phyloP scores from a whole-genome alignment of 1,140 invertebrate genomes.

The Ostrea edulis region DNA sequence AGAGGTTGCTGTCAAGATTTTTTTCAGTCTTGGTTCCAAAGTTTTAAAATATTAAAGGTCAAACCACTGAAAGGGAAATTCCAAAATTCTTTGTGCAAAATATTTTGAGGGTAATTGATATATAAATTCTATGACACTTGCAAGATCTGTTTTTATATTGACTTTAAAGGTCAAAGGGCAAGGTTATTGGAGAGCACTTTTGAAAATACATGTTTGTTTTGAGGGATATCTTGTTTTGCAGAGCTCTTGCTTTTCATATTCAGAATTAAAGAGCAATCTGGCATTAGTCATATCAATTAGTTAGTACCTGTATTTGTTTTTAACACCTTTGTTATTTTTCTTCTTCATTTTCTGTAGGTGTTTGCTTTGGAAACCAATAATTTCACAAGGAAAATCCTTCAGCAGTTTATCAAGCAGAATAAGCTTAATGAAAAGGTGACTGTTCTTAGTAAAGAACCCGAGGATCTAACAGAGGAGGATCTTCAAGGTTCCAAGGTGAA shows the following conservation, averaged over 20 bases:
- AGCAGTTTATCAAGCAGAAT: slow-evolving; percentile 73
- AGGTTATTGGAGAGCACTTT: too few species aligned
- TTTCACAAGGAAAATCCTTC: slow-evolving; percentile 70
- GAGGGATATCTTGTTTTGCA: not conserved
- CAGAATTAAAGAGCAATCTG: not conserved
- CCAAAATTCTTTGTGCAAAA: not conserved
- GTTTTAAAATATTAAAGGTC: not conserved
- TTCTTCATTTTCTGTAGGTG: slow-evolving; percentile 71
- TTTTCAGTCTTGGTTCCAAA: not conserved
- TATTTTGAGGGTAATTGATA: not conserved
- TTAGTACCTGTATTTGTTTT: not conserved
- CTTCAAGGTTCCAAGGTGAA: slow-evolving; percentile 66
- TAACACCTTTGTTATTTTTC: not conserved
- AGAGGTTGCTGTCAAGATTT: too few species aligned
- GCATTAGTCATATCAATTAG: not conserved
- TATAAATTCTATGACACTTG: too few species aligned
- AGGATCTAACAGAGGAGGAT: slow-evolving; percentile 69
- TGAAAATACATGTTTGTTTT: too few species aligned
- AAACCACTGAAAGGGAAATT: not conserved
- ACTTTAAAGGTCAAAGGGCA: too few species aligned
- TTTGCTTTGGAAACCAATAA: slow-evolving; percentile 84
- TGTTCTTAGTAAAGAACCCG: slow-evolving; percentile 72
- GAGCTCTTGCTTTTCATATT: not conserved
- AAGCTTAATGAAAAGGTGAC: slow-evolving; percentile 71
- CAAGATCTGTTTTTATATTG: too few species aligned